Evolutionary conservation across 2,888 invertebrate genomes (phyloP).

Genomic region (Plagodis pulveraria): DNA sequence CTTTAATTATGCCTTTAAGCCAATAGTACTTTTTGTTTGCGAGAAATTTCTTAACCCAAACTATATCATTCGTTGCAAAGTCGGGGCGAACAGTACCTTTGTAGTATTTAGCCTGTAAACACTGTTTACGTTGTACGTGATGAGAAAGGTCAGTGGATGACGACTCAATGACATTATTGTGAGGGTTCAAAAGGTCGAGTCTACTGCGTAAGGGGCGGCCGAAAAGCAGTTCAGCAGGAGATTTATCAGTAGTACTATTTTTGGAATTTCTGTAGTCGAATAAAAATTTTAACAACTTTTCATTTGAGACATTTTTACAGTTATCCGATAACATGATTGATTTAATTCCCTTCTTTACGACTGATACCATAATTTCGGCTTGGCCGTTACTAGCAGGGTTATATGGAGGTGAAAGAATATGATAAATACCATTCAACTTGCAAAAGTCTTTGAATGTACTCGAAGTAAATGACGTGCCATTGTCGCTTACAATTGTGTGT

Average conservation of each 20-base stretch:
- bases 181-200: background rate
- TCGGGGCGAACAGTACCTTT: conserved; percentile 2
- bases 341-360: background rate
- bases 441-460: conserved; percentile 33
- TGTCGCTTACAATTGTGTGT: conserved; percentile 35
- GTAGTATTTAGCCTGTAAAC: conserved; percentile 23
- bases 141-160: conserved; percentile 7
- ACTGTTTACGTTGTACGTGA: conserved; percentile 19
- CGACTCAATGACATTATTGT: conserved; percentile 15
- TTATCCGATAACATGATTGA: background rate
- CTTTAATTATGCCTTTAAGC: too few relatives aligned
- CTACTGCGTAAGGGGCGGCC: conserved; percentile 24
- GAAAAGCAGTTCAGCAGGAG: conserved; percentile 37
- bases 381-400: conserved; percentile 23
- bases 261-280: conserved; percentile 29
- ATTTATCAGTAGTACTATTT: conserved; percentile 26
- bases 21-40: background rate
- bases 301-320: conserved; percentile 1
- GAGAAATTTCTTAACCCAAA: background rate
- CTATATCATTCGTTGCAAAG: background rate
- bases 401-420: conserved; percentile 29
- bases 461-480: conserved; percentile 33
- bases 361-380: conserved; percentile 19
- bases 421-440: conserved; percentile 32
- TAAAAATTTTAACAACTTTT: conserved; percentile 31